These are phyloP conservation scores for Stichopus horrens DNA, from an alignment of 53 echinoderm and acorn worm genomes.

Conservation along the genomic window DNA sequence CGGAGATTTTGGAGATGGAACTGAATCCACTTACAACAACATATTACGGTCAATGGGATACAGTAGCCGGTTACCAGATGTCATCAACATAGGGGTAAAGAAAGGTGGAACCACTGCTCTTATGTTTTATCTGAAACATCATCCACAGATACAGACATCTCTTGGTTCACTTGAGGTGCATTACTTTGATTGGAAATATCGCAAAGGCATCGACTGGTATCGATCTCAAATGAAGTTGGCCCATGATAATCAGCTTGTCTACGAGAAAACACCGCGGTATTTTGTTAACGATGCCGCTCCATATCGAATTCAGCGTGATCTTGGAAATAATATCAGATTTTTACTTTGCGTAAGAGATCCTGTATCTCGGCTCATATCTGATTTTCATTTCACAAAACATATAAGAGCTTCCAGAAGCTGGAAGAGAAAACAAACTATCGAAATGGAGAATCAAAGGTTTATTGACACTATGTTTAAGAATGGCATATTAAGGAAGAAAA, in stretches of 20 bases:
- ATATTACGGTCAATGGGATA: constrained; percentile 55
- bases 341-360: constrained; percentile 84
- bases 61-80: constrained; percentile 64
- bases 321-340: constrained; percentile 66
- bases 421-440: constrained; percentile 46
- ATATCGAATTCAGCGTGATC: constrained; percentile 56
- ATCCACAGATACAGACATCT: constrained; percentile 80
- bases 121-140: constrained; percentile 74
- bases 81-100: constrained; percentile 91
- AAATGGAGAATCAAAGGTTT: constrained; percentile 60
- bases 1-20: not conserved
- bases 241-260: constrained; percentile 50
- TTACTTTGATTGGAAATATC: constrained; percentile 86
- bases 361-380: constrained; percentile 68
- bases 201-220: constrained; percentile 73
- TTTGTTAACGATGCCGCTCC: constrained; percentile 69
- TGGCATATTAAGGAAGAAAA: constrained; percentile 62
- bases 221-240: constrained; percentile 73
- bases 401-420: constrained; percentile 47
- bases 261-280: constrained; percentile 92
- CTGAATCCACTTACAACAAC: not conserved
- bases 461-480: constrained; percentile 50
- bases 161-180: constrained; percentile 74
- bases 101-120: constrained; percentile 92
- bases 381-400: constrained; percentile 79